phyloP scores from a whole-genome alignment of 2,113 vertebrate species.

The Columbina picui region DNA sequence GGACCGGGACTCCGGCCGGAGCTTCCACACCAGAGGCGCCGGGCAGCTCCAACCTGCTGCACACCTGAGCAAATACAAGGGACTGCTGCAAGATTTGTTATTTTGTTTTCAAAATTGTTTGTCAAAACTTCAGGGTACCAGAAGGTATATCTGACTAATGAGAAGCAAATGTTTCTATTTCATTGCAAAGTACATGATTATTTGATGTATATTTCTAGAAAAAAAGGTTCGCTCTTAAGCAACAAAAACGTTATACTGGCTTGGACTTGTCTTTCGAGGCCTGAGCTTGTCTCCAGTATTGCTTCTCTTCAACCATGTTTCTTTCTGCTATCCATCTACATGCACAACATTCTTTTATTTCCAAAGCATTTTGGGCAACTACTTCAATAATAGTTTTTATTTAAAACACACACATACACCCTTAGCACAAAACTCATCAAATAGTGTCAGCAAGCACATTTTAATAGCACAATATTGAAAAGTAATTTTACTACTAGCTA shows the following conservation, averaged over 20 bases:
- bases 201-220: not conserved
- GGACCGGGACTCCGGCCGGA: no score
- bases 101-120: not conserved
- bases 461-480: conserved; percentile 11
- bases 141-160: not conserved
- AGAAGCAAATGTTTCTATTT: conserved; percentile 5
- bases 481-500: conserved; percentile 57
- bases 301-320: not conserved
- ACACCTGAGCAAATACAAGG: rapidly evolving
- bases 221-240: not conserved
- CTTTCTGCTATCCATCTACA: not conserved
- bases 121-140: not conserved
- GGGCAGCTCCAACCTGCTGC: no score
- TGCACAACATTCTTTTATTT: not conserved
- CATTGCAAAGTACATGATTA: not conserved
- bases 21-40: no score
- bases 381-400: not conserved
- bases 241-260: not conserved
- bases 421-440: not conserved
- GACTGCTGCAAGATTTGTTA: not conserved
- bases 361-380: not conserved
- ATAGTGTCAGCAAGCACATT: not conserved
- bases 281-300: not conserved
- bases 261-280: not conserved
- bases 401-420: not conserved